Evolutionary conservation across 37 sponge, comb jelly and placozoan genomes (phyloP), one percentile per base, ranked within the genome.

Genomic region (Haliclona indistincta): DNA sequence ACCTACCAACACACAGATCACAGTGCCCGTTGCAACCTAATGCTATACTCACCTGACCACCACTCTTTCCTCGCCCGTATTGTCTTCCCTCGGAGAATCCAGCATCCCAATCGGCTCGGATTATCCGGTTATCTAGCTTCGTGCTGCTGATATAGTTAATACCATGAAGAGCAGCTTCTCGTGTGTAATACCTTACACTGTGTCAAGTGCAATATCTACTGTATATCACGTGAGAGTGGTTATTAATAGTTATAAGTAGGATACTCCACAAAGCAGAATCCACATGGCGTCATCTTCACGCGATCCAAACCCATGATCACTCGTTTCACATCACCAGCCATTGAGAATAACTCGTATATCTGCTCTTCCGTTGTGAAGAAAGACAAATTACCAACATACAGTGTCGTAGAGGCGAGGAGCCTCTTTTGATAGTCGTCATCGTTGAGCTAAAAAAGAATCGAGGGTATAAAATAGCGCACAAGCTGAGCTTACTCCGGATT

Each of bases 201-300:
- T n/a, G 37, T 53, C 37, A 53, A 53, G 73, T n/a, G 34, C n/a
- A n/a, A n/a, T n/a, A n/a, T n/a, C n/a, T n/a, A n/a, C n/a, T n/a
- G n/a, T n/a, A n/a, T n/a, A n/a, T n/a, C n/a, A n/a, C n/a, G n/a
- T n/a, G n/a, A n/a, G n/a, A n/a, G n/a, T n/a, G n/a, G n/a, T n/a
- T n/a, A n/a, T n/a, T n/a, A n/a, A n/a, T n/a, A n/a, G n/a, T n/a
- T n/a, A n/a, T n/a, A 22, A 10, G 30, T 30, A 38, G 83, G 77
- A 77, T 93, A 99, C 92, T 99, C 99, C 33, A 99, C 96, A 78
- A 99, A 99, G 56, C 94, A 95, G 81, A 99, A 99, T 23, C 99
- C 99, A 88, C 99, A 99, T 0, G 99, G 99, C 29, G 99, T 99
- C 82, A 85, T 82, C 73, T 96, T 89, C 32, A 75, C 28, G 23